These are phyloP conservation scores for Heterodera schachtii DNA, from an alignment of 1,140 invertebrate species.

Conservation along the genomic window DNA sequence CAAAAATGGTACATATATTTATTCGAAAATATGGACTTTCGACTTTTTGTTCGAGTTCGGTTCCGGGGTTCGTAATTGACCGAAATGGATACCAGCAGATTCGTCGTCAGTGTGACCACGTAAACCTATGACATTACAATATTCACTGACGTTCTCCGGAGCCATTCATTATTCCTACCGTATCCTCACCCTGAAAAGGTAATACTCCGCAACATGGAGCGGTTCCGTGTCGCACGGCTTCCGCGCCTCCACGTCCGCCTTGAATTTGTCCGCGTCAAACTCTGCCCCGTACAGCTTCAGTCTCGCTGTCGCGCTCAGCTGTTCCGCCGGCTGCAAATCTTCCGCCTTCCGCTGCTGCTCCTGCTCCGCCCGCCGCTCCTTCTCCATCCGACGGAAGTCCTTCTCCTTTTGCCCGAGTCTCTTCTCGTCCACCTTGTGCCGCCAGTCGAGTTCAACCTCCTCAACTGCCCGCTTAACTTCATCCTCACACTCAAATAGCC, in stretches of 20 bases:
- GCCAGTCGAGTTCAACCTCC: background rate
- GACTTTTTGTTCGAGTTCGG: too few relatives aligned
- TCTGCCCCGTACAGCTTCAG: background rate
- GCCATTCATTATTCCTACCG: too few relatives aligned
- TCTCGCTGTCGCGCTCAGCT: background rate
- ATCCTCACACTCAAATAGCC: too few relatives aligned
- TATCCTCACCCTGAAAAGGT: slow-evolving; percentile 5
- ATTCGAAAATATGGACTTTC: too few relatives aligned
- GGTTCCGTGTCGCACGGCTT: background rate
- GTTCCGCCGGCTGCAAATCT: background rate
- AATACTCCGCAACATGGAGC: background rate
- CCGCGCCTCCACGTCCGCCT: background rate
- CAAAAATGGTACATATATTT: too few relatives aligned
- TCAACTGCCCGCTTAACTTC: background rate
- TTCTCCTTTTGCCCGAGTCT: background rate
- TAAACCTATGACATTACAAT: too few relatives aligned
- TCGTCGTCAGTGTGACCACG: too few relatives aligned
- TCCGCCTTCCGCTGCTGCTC: background rate
- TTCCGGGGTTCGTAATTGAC: too few relatives aligned
- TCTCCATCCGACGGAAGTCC: background rate
- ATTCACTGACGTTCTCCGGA: too few relatives aligned
- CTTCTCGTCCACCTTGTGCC: background rate
- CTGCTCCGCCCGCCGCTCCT: background rate
- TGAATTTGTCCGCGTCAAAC: background rate
- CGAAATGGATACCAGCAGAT: too few relatives aligned